Evolutionary conservation across 1,140 invertebrate genomes (phyloP).

Genomic region (Adoxophyes honmai): DNA sequence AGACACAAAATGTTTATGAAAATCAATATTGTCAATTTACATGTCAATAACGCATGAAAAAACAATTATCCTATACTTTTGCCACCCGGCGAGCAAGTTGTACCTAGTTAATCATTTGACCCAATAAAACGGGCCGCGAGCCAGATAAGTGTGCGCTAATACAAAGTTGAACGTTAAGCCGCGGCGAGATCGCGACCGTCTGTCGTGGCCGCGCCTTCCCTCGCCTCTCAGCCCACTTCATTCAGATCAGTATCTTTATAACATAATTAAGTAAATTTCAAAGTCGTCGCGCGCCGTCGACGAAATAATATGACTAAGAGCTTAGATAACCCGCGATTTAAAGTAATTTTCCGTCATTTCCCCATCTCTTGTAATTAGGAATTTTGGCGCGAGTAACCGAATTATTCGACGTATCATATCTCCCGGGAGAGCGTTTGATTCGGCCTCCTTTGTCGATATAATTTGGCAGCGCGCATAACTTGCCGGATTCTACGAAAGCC

Average conservation of each 20-base stretch:
- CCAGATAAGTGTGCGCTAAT: slow-evolving; percentile 4
- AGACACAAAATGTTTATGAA: too few species aligned
- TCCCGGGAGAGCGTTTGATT: slow-evolving; percentile 18
- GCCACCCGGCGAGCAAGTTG: too few species aligned
- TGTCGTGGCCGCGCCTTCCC: slow-evolving; percentile 23
- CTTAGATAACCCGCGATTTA: slow-evolving; percentile 48
- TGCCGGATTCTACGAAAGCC: slow-evolving; percentile 15
- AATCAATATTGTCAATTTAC: too few species aligned
- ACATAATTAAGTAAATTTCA: slow-evolving; percentile 64
- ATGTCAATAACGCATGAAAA: too few species aligned
- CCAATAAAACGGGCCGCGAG: slow-evolving; percentile 19
- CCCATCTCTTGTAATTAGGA: slow-evolving; percentile 45
- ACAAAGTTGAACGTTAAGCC: slow-evolving; percentile 1
- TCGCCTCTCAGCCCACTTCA: slow-evolving; percentile 37
- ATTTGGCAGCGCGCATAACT: slow-evolving; percentile 7
- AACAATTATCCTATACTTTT: too few species aligned
- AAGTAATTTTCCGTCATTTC: slow-evolving; percentile 48
- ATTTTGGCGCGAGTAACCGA: slow-evolving; percentile 34
- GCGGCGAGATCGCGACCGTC: slow-evolving; percentile 24
- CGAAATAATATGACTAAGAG: slow-evolving; percentile 53
- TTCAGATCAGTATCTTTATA: slow-evolving; percentile 57
- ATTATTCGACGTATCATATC: slow-evolving; percentile 26
- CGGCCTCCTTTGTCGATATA: slow-evolving; percentile 19
- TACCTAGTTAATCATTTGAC: neutral
- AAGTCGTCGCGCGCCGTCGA: slow-evolving; percentile 48